phyloP scores from a whole-genome alignment of 2,888 invertebrate species.

The Protonemura montana region DNA sequence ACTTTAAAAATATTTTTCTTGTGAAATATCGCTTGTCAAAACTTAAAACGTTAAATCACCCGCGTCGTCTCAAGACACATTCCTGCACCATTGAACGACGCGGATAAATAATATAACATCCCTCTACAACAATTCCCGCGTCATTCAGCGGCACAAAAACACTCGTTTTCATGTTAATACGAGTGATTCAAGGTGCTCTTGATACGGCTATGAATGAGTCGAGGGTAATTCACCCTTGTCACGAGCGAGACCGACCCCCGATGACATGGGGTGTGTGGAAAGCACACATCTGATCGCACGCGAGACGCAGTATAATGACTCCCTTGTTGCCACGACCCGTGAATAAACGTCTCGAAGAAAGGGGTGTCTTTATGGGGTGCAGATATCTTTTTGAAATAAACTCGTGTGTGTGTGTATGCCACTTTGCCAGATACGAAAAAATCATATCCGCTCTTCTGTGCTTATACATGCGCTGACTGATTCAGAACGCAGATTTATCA shows the following conservation, averaged over 20 bases:
- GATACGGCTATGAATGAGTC: background rate
- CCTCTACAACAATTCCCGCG: background rate
- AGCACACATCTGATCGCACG: background rate
- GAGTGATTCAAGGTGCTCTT: constrained; percentile 7
- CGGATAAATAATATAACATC: background rate
- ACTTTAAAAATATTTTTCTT: background rate
- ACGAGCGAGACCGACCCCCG: background rate
- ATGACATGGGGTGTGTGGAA: background rate
- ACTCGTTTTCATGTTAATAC: background rate
- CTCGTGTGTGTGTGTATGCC: background rate
- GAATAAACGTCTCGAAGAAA: background rate
- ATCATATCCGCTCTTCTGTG: background rate
- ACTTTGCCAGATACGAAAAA: background rate
- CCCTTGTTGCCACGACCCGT: background rate
- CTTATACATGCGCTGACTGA: background rate
- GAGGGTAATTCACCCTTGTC: background rate
- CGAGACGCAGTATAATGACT: background rate
- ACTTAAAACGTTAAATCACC: background rate
- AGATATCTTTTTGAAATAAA: background rate
- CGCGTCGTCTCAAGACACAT: background rate
- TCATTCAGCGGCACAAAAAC: background rate
- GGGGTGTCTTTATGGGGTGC: background rate
- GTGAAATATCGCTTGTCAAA: background rate
- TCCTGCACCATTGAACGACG: background rate
- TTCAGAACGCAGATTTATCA: background rate